Evolutionary conservation across 2,888 invertebrate genomes (phyloP).

Genomic region (Axea sp.): DNA sequence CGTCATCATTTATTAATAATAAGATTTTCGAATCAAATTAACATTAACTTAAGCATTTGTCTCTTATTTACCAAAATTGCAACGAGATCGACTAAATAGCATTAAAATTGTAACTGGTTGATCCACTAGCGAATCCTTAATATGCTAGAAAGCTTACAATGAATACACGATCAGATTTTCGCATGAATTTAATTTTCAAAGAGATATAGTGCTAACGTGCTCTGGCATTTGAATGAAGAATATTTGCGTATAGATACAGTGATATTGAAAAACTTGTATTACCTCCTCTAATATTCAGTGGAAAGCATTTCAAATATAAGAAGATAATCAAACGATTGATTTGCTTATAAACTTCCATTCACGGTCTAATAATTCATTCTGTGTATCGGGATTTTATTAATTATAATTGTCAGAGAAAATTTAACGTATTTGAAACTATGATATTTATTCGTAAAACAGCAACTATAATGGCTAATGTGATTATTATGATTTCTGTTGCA

Average conservation of each 20-base stretch:
- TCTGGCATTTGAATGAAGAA: constrained; percentile 64
- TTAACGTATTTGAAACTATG: no score
- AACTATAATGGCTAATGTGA: no score
- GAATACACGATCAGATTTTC: constrained; percentile 73
- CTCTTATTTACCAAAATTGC: constrained; percentile 8
- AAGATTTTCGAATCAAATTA: constrained; percentile 30
- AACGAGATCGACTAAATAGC: constrained; percentile 19
- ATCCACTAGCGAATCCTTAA: constrained; percentile 44
- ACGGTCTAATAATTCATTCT: no score
- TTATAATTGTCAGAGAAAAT: no score
- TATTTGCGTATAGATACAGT: constrained; percentile 27
- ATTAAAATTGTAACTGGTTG: constrained; percentile 45
- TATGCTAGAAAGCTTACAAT: constrained; percentile 67
- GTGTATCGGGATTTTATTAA: no score
- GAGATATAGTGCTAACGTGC: constrained; percentile 74
- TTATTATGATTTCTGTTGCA: no score
- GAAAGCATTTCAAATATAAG: no score
- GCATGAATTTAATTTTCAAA: constrained; percentile 75
- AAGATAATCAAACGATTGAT: no score
- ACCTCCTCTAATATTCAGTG: constrained; percentile 22
- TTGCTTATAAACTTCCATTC: no score
- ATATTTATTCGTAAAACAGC: no score
- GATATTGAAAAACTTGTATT: constrained; percentile 6
- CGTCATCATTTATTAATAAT: constrained; percentile 18
- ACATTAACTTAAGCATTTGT: neutral